Base-by-base conservation (phyloP, 2,797 vertebrate species). In the Acanthurus lineatus region DNA sequence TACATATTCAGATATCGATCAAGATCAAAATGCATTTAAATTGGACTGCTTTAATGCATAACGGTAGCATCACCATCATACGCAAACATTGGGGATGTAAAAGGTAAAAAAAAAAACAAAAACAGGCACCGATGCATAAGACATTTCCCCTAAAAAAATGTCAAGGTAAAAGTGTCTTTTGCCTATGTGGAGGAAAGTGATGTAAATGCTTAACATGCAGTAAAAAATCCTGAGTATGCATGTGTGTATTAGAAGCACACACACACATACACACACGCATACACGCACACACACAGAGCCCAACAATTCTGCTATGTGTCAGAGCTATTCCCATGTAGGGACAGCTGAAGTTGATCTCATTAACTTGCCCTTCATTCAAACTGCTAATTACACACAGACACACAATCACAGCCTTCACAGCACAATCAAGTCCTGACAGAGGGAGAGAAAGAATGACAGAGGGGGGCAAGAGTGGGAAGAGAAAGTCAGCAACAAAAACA, bases 291-390 rank as follows among this genome's bases (percentile, higher is more conserved):
- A 48, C 28, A 66, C 32, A 17, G 19, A 52, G 5, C 1, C 25
- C 68, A 64, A 70, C 56, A 67, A 54, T 66, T 78, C 60, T 73
- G 73, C 69, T 75, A 56, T 52, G 71, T 79, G 82, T 85, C 81
- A 82, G 65, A 85, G 77, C 63, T 80, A 70, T 81, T 88, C 82
- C 79, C 69, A 32, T 67, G 73, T 28, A 82, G 70, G 78, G 73
- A 88, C 88, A 85, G 76, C 79, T 86, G 56, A 83, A 83, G 78
- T 90, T 93, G 90, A 94, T 93, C 93, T 92, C 87, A 94, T 93
- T 93, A 93, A 94, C 89, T 91, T 77, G 66, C 81, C 83, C 89
- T 93, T 93, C 81, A 92, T 89, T 93, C 89, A 88, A 86, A 89
- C 66, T 77, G 79, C 87, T 94, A 93, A 94, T 93, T 93, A 94